These are phyloP conservation scores for Argyrosomus regius DNA, from an alignment of 2,797 vertebrate species.

Conservation along the genomic window DNA sequence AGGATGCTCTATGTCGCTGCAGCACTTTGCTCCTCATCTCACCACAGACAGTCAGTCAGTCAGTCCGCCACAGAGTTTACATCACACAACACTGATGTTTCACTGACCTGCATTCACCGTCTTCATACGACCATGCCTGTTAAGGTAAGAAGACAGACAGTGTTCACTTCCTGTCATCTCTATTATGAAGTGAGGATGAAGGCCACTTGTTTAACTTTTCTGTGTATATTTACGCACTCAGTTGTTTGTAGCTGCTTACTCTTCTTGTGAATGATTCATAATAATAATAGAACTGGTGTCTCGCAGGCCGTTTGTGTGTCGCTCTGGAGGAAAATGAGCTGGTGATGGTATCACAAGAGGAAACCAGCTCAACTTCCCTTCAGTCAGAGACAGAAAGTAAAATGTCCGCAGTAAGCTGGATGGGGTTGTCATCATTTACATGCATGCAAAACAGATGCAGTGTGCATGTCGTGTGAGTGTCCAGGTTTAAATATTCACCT, in stretches of 20 bases:
- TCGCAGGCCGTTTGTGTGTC: not conserved
- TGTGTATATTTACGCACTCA: not conserved
- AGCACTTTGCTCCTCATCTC: conserved; percentile 45
- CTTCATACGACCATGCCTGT: conserved; percentile 27
- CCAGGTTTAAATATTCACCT: conserved; percentile 40
- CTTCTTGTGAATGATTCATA: not conserved
- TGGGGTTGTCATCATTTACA: conserved; percentile 49
- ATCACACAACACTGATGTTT: not conserved
- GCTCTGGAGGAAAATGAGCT: conserved; percentile 33
- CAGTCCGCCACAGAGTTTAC: conserved; percentile 11
- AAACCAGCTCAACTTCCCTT: conserved; percentile 61
- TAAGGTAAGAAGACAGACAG: conserved; percentile 51
- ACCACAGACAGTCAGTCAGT: conserved; percentile 6
- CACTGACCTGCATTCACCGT: not conserved
- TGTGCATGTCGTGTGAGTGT: not conserved
- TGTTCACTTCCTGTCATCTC: not conserved
- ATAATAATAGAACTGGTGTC: not conserved
- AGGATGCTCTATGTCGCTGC: conserved; percentile 62
- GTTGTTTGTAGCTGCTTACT: not conserved
- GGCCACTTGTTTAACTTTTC: not conserved
- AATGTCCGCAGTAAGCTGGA: conserved; percentile 24
- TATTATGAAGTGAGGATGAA: not conserved
- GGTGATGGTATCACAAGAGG: conserved; percentile 57
- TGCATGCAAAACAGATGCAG: conserved; percentile 61
- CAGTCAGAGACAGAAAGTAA: conserved; percentile 33